Evolutionary conservation across 2,797 vertebrate genomes (phyloP).

Genomic region (Xiphorhynchus erythropygius): DNA sequence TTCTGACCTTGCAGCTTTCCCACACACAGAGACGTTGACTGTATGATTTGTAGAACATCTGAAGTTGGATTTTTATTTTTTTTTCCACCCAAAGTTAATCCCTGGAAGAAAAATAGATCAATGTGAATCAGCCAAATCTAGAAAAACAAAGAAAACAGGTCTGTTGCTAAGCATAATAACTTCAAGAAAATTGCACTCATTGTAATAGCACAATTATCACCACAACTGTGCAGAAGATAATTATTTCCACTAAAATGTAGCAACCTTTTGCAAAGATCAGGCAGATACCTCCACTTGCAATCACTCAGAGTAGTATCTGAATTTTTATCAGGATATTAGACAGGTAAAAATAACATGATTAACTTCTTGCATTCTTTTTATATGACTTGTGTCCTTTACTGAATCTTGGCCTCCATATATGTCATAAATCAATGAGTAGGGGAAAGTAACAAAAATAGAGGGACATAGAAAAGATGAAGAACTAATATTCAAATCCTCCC

Average conservation of each 20-base stretch:
- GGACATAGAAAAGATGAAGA: background rate
- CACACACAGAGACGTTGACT: background rate
- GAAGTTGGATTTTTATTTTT: background rate
- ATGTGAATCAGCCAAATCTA: background rate
- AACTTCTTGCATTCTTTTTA: background rate
- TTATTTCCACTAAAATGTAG: background rate
- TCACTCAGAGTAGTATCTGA: background rate
- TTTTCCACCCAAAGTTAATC: background rate
- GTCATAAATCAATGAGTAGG: background rate
- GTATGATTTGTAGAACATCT: background rate
- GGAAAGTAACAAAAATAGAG: background rate
- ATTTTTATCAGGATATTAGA: background rate
- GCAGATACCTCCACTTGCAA: background rate
- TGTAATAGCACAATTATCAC: background rate
- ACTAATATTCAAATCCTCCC: background rate
- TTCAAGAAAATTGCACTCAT: background rate
- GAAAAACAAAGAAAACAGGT: background rate
- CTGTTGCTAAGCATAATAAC: background rate
- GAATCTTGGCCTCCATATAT: background rate
- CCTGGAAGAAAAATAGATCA: background rate
- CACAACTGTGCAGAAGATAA: background rate
- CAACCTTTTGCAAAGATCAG: background rate
- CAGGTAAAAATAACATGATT: background rate
- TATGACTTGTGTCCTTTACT: background rate
- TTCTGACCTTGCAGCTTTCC: conserved; percentile 25